Percentiles rank a stretch among this genome's conserved stretches.
These are phyloP conservation scores for Pterostichus niger DNA, from an alignment of 2,888 invertebrate species.

Conservation along the genomic window DNA sequence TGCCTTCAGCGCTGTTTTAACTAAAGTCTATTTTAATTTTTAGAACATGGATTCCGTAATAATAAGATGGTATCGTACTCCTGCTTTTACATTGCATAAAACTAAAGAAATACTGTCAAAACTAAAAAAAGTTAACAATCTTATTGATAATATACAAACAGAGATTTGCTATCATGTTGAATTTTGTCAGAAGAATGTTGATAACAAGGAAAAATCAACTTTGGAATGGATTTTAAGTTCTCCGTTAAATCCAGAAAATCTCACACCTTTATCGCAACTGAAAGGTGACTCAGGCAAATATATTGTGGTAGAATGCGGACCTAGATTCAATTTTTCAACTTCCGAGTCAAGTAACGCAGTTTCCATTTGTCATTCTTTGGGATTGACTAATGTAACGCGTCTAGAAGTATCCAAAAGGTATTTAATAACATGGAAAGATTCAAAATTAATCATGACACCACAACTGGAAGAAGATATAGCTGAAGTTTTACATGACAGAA, in stretches of 20 bases:
- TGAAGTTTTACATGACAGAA: slow-evolving; percentile 89
- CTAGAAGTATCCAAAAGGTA: slow-evolving; percentile 92
- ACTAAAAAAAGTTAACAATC: slow-evolving; percentile 77
- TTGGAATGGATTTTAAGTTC: slow-evolving; percentile 90
- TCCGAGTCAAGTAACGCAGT: slow-evolving; percentile 98
- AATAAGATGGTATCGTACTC: slow-evolving; percentile 82
- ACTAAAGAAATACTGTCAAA: slow-evolving; percentile 80
- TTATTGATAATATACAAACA: slow-evolving; percentile 81
- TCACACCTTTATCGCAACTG: slow-evolving; percentile 80
- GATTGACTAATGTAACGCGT: slow-evolving; percentile 86
- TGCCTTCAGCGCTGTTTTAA: neutral
- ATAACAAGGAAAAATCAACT: slow-evolving; percentile 81
- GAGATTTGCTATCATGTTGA: slow-evolving; percentile 92
- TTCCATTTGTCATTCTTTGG: slow-evolving; percentile 93
- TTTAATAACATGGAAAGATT: slow-evolving; percentile 79
- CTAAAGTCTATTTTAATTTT: slow-evolving; percentile 11
- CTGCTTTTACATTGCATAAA: slow-evolving; percentile 82
- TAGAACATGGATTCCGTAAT: slow-evolving; percentile 76
- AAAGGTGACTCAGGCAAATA: slow-evolving; percentile 74
- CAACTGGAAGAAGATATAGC: slow-evolving; percentile 78
- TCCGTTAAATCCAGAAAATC: slow-evolving; percentile 82
- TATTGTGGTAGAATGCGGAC: slow-evolving; percentile 91
- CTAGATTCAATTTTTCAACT: slow-evolving; percentile 96
- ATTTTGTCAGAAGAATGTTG: slow-evolving; percentile 79
- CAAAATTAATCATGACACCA: slow-evolving; percentile 74